These are phyloP conservation scores for Cantharis flavilabris DNA, from an alignment of 2,888 invertebrate species.

Conservation along the genomic window DNA sequence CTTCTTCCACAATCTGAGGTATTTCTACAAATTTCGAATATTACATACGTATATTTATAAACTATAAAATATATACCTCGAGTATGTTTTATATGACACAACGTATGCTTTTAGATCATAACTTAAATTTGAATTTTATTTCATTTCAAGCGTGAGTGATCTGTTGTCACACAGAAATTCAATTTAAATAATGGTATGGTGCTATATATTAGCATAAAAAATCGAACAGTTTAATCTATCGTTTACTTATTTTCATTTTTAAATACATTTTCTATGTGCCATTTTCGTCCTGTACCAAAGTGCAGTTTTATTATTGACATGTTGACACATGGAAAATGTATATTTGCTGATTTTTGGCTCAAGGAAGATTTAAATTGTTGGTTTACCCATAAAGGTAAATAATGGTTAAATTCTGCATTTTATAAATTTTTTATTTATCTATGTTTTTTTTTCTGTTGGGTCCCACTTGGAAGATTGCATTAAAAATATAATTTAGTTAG, in stretches of 20 bases:
- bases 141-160: conserved; percentile 21
- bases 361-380: not conserved
- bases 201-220: not conserved
- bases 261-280: not conserved
- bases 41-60: not conserved
- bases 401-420: not conserved
- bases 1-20: conserved; percentile 28
- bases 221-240: not conserved
- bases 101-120: not conserved
- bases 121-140: conserved; percentile 11
- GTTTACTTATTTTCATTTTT: not conserved
- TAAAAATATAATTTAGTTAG: not conserved
- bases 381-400: not conserved
- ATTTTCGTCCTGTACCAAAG: not conserved
- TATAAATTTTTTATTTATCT: not conserved
- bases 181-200: conserved; percentile 25
- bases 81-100: conserved; percentile 1
- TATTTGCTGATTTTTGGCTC: not conserved
- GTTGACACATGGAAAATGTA: too few species aligned
- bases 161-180: conserved; percentile 25
- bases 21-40: conserved; percentile 13
- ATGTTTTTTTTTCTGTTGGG: not conserved
- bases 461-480: not conserved
- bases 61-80: not conserved
- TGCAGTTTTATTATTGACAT: not conserved